These are phyloP conservation scores for Yponomeuta plumbellus DNA, from an alignment of 2,888 invertebrate genomes.

Conservation along the genomic window DNA sequence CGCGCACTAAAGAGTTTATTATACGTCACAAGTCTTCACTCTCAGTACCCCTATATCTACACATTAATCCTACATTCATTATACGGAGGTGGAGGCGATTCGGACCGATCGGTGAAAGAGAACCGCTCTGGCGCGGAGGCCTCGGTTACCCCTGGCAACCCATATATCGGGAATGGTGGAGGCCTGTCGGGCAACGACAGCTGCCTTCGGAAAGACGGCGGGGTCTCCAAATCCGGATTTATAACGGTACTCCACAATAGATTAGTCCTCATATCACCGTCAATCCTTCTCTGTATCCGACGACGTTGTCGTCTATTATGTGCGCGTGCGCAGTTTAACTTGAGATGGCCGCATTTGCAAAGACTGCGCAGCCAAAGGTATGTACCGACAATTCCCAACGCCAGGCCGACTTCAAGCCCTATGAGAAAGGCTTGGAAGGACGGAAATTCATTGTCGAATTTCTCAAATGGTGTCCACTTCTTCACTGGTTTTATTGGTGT, in stretches of 20 bases:
- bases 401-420: constrained; percentile 61
- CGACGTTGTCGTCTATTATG: constrained; percentile 41
- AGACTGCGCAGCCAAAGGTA: constrained; percentile 61
- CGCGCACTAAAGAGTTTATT: no score
- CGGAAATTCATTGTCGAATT: constrained; percentile 62
- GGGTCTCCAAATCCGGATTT: constrained; percentile 59
- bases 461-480: constrained; percentile 50
- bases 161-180: constrained; percentile 40
- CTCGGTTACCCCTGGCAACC: constrained; percentile 40
- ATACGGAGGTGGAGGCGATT: constrained; percentile 70
- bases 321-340: constrained; percentile 38
- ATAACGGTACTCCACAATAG: constrained; percentile 56
- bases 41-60: background rate
- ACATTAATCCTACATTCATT: constrained; percentile 39
- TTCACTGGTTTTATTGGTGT: constrained; percentile 29
- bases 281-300: constrained; percentile 31
- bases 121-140: constrained; percentile 41
- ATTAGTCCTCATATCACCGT: constrained; percentile 57
- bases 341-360: constrained; percentile 42
- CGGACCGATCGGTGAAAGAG: constrained; percentile 38
- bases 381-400: constrained; percentile 58
- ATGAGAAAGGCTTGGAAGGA: constrained; percentile 62
- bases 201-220: constrained; percentile 54
- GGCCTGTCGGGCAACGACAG: constrained; percentile 48
- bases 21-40: background rate